phyloP scores from a whole-genome alignment of 2,113 vertebrate genomes.

The Brachyistius frenatus region DNA sequence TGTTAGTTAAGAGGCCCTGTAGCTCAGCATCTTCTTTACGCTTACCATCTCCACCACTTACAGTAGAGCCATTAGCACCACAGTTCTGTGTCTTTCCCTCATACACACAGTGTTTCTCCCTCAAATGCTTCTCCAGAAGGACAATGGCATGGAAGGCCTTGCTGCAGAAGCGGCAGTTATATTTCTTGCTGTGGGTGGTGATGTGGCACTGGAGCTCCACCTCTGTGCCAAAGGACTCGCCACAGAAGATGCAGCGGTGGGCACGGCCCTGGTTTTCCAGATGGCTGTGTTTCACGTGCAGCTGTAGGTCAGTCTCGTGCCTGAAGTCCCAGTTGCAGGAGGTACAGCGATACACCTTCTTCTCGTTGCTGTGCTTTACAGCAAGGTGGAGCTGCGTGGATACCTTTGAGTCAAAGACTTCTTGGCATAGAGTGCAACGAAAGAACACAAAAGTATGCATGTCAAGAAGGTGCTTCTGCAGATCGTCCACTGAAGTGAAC shows the following conservation, averaged over 20 bases:
- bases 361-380: constrained; percentile 98
- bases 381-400: constrained; percentile 98
- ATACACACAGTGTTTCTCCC: constrained; percentile 95
- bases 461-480: constrained; percentile 98
- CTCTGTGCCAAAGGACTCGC: constrained; percentile 97
- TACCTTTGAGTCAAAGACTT: constrained; percentile 98
- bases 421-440: constrained; percentile 97
- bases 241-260: constrained; percentile 97
- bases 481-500: constrained; percentile 97
- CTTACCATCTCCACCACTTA: constrained; percentile 80
- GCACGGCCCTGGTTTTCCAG: constrained; percentile 94
- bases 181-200: constrained; percentile 98
- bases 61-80: constrained; percentile 90
- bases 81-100: constrained; percentile 95
- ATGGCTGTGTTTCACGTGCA: constrained; percentile 98
- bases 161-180: constrained; percentile 98
- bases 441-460: constrained; percentile 99
- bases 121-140: constrained; percentile 94
- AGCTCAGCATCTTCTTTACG: constrained; percentile 95
- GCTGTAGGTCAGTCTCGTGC: constrained; percentile 94
- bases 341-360: constrained; percentile 96
- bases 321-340: constrained; percentile 99
- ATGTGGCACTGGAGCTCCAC: constrained; percentile 99
- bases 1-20: constrained; percentile 92
- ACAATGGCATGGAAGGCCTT: constrained; percentile 98